Evolutionary conservation across 1,140 invertebrate genomes (phyloP), one percentile per base, ranked within the genome.

Genomic region (Archegozetes longisetosus): DNA sequence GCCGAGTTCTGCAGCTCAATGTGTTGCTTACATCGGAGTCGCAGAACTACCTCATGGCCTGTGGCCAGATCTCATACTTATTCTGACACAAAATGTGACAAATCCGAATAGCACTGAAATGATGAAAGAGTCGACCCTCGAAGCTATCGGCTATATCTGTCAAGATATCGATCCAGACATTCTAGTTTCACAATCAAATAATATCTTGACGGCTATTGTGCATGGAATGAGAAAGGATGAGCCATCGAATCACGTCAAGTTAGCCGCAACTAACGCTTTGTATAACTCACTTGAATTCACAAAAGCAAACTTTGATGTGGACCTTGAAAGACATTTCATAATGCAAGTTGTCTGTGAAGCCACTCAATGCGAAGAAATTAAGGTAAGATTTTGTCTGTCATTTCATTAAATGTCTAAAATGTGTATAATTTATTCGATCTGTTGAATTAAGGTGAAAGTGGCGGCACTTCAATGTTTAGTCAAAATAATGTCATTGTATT

Each of bases 221-320:
- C 90, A 97, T 76, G 94, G 94, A 14, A 97, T 97, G 92, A 79
- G 87, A 68, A 78, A 81, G 77, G 74, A 87, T 77, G 78, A 84
- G 79, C 82, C 73, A 74, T 90, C 77, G 57, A 84, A 83, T 71
- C 82, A 90, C 72, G 88, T 94, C 0, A 77, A 86, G 61, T 76
- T 97, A 52, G 95, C 95, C 29, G 96, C 96, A 3, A 98, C 94
- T 14, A 93, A 84, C 68, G 95, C 96, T 9, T 77, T 99, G 17
- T 80, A 90, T n/a, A 99, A 99, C 74, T 98, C 95, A 0, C 73
- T 99, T 24, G 96, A 99, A 77, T 99, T 99, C 70, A 98, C 94
- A 6, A 89, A 89, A 76, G 87, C 87, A 17, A 99, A 98, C 75
- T 99, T 99, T 76, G 90, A 96, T 66, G 91, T 89, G 72, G 91